These are phyloP conservation scores for Albula goreensis DNA, from an alignment of 2,113 vertebrate genomes.

Conservation along the genomic window DNA sequence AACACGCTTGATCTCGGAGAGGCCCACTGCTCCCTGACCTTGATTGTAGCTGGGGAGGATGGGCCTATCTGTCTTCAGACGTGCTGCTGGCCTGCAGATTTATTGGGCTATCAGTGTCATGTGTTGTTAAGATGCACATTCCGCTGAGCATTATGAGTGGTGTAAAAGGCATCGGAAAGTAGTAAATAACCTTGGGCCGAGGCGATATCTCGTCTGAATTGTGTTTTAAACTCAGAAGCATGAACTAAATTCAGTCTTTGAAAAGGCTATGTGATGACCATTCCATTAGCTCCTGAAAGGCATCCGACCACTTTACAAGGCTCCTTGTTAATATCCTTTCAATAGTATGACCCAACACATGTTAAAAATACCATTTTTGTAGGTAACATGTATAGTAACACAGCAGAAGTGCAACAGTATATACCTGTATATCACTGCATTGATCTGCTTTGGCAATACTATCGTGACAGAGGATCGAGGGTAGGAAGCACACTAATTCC, in stretches of 20 bases:
- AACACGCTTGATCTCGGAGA: conserved; percentile 44
- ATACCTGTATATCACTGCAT: neutral
- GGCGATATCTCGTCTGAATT: conserved; percentile 48
- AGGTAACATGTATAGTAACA: neutral
- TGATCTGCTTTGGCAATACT: neutral
- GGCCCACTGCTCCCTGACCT: conserved; percentile 47
- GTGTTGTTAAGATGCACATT: conserved; percentile 65
- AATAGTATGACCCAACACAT: neutral
- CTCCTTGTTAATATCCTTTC: neutral
- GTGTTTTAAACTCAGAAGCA: neutral
- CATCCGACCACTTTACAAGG: neutral
- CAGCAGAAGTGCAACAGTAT: neutral
- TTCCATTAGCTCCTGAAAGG: neutral
- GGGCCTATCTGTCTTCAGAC: conserved; percentile 60
- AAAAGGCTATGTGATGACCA: neutral
- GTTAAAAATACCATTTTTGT: neutral
- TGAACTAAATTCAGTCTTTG: neutral
- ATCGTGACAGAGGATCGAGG: neutral
- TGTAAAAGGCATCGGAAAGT: conserved; percentile 56
- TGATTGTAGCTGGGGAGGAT: conserved; percentile 53
- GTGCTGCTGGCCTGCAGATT: conserved; percentile 56
- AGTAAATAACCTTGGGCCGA: conserved; percentile 69
- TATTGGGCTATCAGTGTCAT: conserved; percentile 65
- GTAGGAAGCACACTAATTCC: neutral
- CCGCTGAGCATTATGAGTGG: conserved; percentile 50